Conservation (phyloP, 2,113 vertebrate genomes). For the Megalops atlanticus region DNA sequence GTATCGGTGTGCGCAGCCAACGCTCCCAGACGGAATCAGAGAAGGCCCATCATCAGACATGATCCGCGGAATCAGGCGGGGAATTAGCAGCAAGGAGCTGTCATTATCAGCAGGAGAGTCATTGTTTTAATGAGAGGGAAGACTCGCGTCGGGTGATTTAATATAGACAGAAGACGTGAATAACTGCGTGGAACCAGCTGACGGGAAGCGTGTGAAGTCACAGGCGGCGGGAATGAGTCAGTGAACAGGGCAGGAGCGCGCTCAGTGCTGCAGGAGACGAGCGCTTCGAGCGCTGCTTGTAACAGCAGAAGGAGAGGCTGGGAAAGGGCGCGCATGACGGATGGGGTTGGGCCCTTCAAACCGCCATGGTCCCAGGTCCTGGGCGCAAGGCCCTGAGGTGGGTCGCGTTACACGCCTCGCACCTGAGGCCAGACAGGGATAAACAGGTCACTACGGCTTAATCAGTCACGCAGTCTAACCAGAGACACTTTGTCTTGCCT, state of each 20-base stretch:
- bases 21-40: no score
- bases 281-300: neutral
- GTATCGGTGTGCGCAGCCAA: no score
- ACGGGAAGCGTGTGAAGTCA: neutral
- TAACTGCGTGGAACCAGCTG: neutral
- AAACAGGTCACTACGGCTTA: no score
- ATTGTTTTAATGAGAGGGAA: neutral
- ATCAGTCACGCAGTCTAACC: no score
- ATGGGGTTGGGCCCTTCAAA: neutral
- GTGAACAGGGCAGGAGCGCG: no score
- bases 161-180: neutral
- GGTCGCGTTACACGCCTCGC: neutral
- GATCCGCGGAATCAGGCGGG: no score
- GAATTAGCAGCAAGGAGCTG: no score
- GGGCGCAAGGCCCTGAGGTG: neutral
- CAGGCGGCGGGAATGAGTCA: neutral
- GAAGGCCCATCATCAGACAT: no score
- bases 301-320: neutral
- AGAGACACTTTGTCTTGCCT: no score
- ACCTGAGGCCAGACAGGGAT: neutral
- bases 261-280: neutral
- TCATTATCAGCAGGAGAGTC: no score
- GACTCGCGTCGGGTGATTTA: no score
- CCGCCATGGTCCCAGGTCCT: neutral
- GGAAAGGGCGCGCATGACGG: neutral